A percentile compares a stretch with the other conserved stretches of the same genome.
Conservation (phyloP, 2,888 invertebrate genomes). For the Aradus depressus region DNA sequence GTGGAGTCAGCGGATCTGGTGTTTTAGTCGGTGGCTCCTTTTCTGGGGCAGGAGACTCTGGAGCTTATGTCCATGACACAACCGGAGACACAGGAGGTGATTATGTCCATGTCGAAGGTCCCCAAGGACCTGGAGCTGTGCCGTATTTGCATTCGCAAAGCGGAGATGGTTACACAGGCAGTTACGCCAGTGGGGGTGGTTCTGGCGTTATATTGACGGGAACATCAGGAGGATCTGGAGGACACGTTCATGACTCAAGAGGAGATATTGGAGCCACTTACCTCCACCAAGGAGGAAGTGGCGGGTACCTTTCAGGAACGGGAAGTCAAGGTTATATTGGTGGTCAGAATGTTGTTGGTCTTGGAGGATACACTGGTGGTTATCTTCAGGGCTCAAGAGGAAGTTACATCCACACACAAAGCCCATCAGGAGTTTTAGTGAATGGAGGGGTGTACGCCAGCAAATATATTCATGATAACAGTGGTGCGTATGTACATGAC, state of each 20-base stretch:
- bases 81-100: constrained; percentile 11
- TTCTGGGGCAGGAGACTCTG: neutral
- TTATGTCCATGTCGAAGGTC: constrained; percentile 14
- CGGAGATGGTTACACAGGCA: too few species aligned
- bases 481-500: constrained; percentile 23
- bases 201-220: neutral
- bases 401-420: too few species aligned
- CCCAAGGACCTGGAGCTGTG: constrained; percentile 8
- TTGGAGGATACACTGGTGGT: neutral
- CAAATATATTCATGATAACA: constrained; percentile 13
- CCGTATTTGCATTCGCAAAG: too few species aligned
- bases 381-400: neutral
- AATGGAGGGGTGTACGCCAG: too few species aligned
- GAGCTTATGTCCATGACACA: neutral
- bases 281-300: constrained; percentile 4
- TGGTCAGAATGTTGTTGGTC: too few species aligned
- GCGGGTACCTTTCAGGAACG: neutral
- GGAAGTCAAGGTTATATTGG: neutral
- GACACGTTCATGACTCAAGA: constrained; percentile 23
- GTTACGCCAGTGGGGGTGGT: too few species aligned
- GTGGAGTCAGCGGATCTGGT: too few species aligned
- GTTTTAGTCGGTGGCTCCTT: too few species aligned
- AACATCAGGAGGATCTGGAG: neutral
- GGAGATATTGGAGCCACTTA: constrained; percentile 25
- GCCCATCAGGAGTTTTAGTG: too few species aligned